phyloP scores from a whole-genome alignment of 2,797 vertebrate genomes.

The Potorous gilbertii region DNA sequence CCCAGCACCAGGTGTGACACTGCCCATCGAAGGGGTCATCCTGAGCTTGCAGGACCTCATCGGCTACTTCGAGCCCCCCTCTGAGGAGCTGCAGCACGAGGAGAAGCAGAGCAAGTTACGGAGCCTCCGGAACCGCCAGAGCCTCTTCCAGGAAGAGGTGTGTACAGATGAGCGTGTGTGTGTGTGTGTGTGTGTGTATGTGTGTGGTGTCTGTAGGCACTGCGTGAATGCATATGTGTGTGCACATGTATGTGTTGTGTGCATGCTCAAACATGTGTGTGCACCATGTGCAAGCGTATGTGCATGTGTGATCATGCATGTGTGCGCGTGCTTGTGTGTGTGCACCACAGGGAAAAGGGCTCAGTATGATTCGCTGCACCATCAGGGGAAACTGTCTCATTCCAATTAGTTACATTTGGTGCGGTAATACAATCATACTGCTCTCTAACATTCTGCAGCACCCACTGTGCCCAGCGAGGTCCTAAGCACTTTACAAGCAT shows the following conservation, averaged over 20 bases:
- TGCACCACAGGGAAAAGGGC: not conserved
- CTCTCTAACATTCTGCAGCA: not conserved
- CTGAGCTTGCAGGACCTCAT: conserved; percentile 95
- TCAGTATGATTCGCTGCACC: not conserved
- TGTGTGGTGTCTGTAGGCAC: no score
- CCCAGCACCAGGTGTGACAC: conserved; percentile 82
- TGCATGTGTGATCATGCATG: no score
- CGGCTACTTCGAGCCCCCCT: conserved; percentile 93
- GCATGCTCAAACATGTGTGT: not conserved
- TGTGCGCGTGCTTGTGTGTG: not conserved
- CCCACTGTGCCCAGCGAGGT: not conserved
- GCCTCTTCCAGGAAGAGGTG: conserved; percentile 97
- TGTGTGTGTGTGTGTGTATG: no score
- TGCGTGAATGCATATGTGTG: no score
- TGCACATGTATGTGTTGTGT: no score
- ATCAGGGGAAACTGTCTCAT: not conserved
- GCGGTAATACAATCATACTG: not conserved
- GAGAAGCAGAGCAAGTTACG: conserved; percentile 95
- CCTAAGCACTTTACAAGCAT: not conserved
- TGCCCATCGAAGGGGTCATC: conserved; percentile 92
- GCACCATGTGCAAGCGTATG: no score
- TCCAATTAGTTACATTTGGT: not conserved
- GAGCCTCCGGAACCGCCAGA: conserved; percentile 93
- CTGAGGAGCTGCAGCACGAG: conserved; percentile 94
- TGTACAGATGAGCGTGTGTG: not conserved